Evolutionary conservation across 2,888 invertebrate species (phyloP).

Genomic region (Bhutanitis thaidina): DNA sequence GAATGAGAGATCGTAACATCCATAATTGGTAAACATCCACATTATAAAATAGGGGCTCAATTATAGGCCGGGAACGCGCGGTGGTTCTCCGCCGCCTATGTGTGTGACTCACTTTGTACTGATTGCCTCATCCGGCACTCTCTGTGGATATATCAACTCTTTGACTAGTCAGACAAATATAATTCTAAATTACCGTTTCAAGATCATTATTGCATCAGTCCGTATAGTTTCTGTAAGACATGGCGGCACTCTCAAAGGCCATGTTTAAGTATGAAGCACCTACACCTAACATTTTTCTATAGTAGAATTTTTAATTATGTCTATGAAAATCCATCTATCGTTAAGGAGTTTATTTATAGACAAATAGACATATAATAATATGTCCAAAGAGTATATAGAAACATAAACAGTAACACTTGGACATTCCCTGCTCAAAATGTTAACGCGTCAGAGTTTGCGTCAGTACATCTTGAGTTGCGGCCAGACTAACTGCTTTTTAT

Average conservation of each 20-base stretch:
- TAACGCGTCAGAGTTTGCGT: slow-evolving; percentile 22
- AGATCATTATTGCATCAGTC: neutral
- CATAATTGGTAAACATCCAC: slow-evolving; percentile 33
- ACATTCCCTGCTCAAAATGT: too few relatives aligned
- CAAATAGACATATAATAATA: too few relatives aligned
- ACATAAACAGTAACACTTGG: too few relatives aligned
- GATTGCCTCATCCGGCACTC: slow-evolving; percentile 74
- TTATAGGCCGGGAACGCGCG: slow-evolving; percentile 43
- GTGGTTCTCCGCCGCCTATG: slow-evolving; percentile 40
- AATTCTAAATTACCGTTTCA: slow-evolving; percentile 25
- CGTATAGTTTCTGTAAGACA: too few relatives aligned
- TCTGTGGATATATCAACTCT: slow-evolving; percentile 59
- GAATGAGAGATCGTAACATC: slow-evolving; percentile 38
- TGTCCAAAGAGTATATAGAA: too few relatives aligned
- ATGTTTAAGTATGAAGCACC: too few relatives aligned
- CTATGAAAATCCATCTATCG: neutral
- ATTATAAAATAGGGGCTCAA: slow-evolving; percentile 44
- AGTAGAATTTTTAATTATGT: too few relatives aligned
- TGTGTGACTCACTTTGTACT: slow-evolving; percentile 63
- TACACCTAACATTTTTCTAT: too few relatives aligned
- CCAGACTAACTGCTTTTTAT: slow-evolving; percentile 48
- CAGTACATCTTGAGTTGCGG: slow-evolving; percentile 34
- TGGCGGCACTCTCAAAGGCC: too few relatives aligned
- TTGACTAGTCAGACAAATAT: slow-evolving; percentile 44
- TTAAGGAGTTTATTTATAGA: neutral